Evolutionary conservation across 2,888 invertebrate genomes (phyloP).

Genomic region (Plebejus argus): DNA sequence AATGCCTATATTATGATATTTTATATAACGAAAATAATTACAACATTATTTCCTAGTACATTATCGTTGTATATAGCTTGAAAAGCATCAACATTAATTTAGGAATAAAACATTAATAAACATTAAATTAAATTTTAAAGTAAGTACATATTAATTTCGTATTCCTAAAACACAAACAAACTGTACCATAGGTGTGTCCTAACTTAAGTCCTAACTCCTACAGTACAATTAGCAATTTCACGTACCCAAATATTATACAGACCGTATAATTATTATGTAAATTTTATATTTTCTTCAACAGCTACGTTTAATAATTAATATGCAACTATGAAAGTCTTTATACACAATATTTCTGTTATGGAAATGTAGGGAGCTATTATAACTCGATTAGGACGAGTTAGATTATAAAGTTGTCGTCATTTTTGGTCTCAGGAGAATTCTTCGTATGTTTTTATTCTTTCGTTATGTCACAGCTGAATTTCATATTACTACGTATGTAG

Average conservation of each 20-base stretch:
- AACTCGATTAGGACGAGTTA: background rate
- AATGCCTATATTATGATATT: too few relatives aligned
- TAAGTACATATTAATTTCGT: too few relatives aligned
- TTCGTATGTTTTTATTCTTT: background rate
- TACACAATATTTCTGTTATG: conserved; percentile 4
- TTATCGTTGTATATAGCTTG: background rate
- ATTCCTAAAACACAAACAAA: background rate
- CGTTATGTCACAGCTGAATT: background rate
- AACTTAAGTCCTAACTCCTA: too few relatives aligned
- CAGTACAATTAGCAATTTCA: background rate
- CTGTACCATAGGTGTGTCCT: too few relatives aligned
- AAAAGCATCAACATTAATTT: too few relatives aligned
- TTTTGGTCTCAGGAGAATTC: background rate
- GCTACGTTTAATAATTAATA: background rate
- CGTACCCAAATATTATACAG: background rate
- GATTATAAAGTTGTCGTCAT: background rate
- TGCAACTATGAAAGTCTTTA: background rate
- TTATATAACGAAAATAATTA: background rate
- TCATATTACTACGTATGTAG: background rate
- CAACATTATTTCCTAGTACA: background rate
- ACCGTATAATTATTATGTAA: background rate
- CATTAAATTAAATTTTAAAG: too few relatives aligned
- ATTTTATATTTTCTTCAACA: background rate
- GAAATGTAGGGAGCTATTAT: background rate
- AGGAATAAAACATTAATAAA: background rate